Evolutionary conservation across 2,113 vertebrate genomes (phyloP), one percentile per base, ranked within the genome.

Genomic region (Columbina picui): DNA sequence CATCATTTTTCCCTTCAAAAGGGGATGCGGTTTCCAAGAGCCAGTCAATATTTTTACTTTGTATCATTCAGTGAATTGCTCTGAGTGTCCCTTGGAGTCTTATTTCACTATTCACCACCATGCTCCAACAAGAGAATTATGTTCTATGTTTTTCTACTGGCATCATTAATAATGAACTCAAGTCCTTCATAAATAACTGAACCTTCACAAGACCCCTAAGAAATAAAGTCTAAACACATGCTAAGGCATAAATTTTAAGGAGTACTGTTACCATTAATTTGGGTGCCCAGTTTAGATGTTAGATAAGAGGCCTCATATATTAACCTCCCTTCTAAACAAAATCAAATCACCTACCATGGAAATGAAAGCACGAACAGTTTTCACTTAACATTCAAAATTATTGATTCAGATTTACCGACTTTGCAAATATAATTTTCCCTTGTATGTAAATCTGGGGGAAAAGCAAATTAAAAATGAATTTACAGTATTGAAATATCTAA

Each of bases 381-480:
- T 69, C 53, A 81, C 45, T 27, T 84, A 64, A 64, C 84, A 74
- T n/a, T 81, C n/a, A 50, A 34, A 84, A 81, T 17, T 27, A 68
- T 30, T 26, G 12, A 61, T 55, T 69, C 20, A 45, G 53, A 80
- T 73, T 73, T 23, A 59, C 23, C 56, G 26, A 73, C 10, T 81
- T 87, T 64, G 34, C 21, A 23, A 70, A 32, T 11, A 21, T 15
- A 64, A 22, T 60, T 52, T 47, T 16, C 14, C 19, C 39, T 36
- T 0, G 0, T 2, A 34, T 3, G 20, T 2, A 60, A 30, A 68
- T 64, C 3, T n/a, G 14, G 19, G 43, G 27, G 20, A 94, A 85
- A 74, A 79, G 27, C 10, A 70, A 83, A 94, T 17, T 65, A 22
- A 57, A 65, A 67, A 7, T 21, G 60, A 56, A 32, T 59, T 63